phyloP scores from a whole-genome alignment of 1,140 invertebrate genomes.

The Globodera ellingtonae region DNA sequence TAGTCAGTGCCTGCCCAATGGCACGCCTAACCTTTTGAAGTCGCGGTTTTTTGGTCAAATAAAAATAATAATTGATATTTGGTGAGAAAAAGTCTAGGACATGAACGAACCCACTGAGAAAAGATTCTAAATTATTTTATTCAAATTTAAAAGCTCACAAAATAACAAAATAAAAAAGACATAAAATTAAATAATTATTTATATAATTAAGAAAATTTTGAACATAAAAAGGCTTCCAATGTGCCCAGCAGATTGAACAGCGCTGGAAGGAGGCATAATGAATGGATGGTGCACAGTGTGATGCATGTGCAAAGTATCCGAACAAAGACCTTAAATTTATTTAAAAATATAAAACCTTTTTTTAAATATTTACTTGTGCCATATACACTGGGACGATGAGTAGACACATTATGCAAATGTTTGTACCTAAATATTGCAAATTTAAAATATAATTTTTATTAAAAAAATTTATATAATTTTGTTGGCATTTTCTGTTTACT shows the following conservation, averaged over 20 bases:
- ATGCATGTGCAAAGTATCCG: conserved; percentile 52
- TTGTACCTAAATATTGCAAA: conserved; percentile 14
- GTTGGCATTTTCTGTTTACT: no score
- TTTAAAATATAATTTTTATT: background rate
- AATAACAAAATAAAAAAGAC: background rate
- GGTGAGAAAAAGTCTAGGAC: no score
- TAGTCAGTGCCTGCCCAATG: no score
- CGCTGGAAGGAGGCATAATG: conserved; percentile 49
- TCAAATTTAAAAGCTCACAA: background rate
- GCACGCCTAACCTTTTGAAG: no score
- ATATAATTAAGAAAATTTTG: no score
- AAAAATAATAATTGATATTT: no score
- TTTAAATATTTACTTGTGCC: conserved; percentile 32
- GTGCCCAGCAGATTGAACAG: conserved; percentile 35
- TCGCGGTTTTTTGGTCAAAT: no score
- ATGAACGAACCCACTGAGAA: no score
- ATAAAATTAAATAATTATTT: no score
- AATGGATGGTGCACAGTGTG: conserved; percentile 45
- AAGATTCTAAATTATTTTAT: background rate
- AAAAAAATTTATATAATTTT: background rate
- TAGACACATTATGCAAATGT: conserved; percentile 71
- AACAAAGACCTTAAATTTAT: conserved; percentile 38
- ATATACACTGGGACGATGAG: conserved; percentile 88
- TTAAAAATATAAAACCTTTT: background rate
- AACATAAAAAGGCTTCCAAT: background rate